These are phyloP conservation scores for Calycopis cecrops DNA, from an alignment of 1,140 invertebrate species.

Conservation along the genomic window DNA sequence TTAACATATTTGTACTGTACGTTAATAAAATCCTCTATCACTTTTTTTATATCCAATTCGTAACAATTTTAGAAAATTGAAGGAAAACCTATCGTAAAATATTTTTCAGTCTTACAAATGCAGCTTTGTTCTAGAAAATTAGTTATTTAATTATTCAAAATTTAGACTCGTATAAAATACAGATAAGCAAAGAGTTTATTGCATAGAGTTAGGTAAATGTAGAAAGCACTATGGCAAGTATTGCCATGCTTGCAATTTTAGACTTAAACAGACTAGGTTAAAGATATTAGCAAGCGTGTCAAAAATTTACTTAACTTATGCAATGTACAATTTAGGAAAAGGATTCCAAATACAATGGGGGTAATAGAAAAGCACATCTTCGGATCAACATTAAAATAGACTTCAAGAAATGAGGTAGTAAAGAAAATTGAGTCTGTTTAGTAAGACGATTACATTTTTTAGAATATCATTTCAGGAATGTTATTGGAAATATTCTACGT, in stretches of 20 bases:
- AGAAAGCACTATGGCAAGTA: not conserved
- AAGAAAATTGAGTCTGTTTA: conserved; percentile 6
- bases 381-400: not conserved
- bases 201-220: not conserved
- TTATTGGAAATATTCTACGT: not conserved
- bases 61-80: not conserved
- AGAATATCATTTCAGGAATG: not conserved
- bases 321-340: not conserved
- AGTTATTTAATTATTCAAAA: not conserved
- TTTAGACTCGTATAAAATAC: not conserved
- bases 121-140: conserved; percentile 7
- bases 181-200: not conserved
- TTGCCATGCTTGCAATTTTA: not conserved
- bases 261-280: not conserved
- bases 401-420: conserved; percentile 3
- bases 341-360: not conserved
- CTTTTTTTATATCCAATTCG: not conserved
- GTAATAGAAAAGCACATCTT: not conserved
- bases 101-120: conserved; percentile 6
- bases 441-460: not conserved
- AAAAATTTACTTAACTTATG: not conserved
- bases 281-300: not conserved
- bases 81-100: conserved; percentile 5
- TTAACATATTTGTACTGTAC: conserved; percentile 5
- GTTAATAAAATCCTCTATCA: not conserved